Evolutionary conservation across 2,797 vertebrate genomes (phyloP).

Genomic region (Chiloscyllium punctatum): DNA sequence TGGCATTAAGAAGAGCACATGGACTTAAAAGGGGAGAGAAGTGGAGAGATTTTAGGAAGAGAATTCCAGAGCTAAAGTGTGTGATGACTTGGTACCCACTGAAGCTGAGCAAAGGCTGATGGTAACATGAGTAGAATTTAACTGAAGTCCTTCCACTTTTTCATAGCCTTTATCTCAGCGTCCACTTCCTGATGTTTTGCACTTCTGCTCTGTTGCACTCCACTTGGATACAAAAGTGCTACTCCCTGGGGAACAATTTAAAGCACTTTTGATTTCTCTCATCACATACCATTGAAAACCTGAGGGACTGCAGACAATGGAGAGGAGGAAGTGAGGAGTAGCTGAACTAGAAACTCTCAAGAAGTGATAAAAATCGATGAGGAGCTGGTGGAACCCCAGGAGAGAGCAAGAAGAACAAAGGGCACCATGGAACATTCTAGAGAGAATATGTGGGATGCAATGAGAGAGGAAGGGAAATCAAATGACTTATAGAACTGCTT

Average conservation of each 20-base stretch:
- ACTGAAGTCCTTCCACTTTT: not conserved
- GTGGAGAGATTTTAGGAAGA: not conserved
- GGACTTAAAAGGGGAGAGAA: not conserved
- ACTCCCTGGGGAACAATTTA: slow-evolving; percentile 8
- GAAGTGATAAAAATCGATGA: slow-evolving; percentile 53
- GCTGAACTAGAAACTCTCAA: slow-evolving; percentile 49
- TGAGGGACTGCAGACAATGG: not conserved
- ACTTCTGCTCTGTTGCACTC: not conserved
- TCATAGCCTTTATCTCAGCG: too few species aligned
- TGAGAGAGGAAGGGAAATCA: slow-evolving; percentile 41
- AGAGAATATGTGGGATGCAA: slow-evolving; percentile 47
- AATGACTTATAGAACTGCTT: slow-evolving; percentile 44
- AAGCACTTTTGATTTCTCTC: slow-evolving; percentile 22
- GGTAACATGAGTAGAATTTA: not conserved
- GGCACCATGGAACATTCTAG: slow-evolving; percentile 41
- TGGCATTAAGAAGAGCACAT: not conserved
- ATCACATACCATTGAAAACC: slow-evolving; percentile 6
- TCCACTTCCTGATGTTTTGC: not conserved
- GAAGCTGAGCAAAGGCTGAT: not conserved
- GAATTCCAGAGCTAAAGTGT: not conserved
- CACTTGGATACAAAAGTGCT: not conserved
- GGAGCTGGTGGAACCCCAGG: slow-evolving; percentile 39
- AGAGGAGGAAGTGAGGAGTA: slow-evolving; percentile 42
- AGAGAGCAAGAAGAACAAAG: slow-evolving; percentile 50
- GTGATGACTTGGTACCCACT: not conserved